These are phyloP conservation scores for Microhierax caerulescens DNA, from an alignment of 2,797 vertebrate genomes.

Conservation along the genomic window DNA sequence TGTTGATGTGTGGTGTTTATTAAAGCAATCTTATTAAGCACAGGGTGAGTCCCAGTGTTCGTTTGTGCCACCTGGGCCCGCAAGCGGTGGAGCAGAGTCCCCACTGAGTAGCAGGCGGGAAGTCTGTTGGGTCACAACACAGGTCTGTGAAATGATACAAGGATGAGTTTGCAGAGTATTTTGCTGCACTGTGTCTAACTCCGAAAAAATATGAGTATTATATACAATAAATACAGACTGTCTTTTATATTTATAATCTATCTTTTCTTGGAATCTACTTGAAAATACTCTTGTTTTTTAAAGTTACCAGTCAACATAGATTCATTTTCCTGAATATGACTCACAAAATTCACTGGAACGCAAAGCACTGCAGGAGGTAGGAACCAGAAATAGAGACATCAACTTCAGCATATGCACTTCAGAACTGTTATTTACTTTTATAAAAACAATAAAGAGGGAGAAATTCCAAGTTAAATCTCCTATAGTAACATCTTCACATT, in stretches of 20 bases:
- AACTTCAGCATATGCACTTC: neutral
- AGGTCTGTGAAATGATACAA: neutral
- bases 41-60: no score
- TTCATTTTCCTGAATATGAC: neutral
- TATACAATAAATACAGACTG: neutral
- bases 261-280: neutral
- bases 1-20: no score
- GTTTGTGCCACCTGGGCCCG: no score
- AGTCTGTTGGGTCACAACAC: no score
- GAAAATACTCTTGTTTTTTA: neutral
- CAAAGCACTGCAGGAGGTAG: neutral
- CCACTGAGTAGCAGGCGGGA: no score
- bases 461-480: neutral
- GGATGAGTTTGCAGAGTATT: neutral
- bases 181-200: neutral
- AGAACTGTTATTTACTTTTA: neutral
- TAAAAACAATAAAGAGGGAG: neutral
- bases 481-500: neutral
- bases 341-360: neutral
- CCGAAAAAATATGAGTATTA: neutral
- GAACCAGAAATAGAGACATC: neutral
- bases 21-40: no score
- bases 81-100: no score
- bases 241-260: neutral
- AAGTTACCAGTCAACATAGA: neutral